phyloP scores from a whole-genome alignment of 2,888 invertebrate genomes.

The Metellina segmentata region DNA sequence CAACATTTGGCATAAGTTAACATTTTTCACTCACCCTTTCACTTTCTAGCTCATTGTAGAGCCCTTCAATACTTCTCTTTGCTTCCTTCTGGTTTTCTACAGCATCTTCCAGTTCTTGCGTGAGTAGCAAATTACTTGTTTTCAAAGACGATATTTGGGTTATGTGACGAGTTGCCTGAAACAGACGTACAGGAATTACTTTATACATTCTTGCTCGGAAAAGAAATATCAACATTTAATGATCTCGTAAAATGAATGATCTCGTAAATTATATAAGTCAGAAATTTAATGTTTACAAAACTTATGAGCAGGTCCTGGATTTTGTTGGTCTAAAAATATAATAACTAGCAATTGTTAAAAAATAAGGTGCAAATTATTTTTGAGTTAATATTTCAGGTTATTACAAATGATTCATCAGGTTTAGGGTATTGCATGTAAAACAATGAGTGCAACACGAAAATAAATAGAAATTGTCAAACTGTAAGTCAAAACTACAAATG shows the following conservation, averaged over 20 bases:
- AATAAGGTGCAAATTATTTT: background rate
- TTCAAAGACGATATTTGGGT: constrained; percentile 84
- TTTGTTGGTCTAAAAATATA: background rate
- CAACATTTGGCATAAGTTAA: no score
- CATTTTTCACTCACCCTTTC: constrained; percentile 80
- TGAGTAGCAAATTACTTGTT: constrained; percentile 84
- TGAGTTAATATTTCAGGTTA: no score
- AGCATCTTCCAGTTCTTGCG: constrained; percentile 82
- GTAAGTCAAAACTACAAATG: no score
- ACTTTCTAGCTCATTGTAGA: constrained; percentile 86
- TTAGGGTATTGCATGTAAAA: no score
- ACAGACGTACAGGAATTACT: background rate
- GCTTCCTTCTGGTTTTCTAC: constrained; percentile 81
- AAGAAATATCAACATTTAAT: background rate
- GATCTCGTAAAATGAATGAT: no score
- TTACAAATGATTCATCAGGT: no score
- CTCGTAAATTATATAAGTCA: no score
- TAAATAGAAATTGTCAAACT: no score
- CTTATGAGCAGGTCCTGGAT: no score
- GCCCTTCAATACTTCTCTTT: constrained; percentile 84
- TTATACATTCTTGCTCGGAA: background rate
- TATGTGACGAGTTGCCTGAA: constrained; percentile 82
- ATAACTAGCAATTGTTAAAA: background rate
- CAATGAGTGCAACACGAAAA: no score
- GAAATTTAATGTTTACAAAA: no score